Evolutionary conservation across 1,140 invertebrate genomes (phyloP).

Genomic region (Aporrectodea caliginosa): DNA sequence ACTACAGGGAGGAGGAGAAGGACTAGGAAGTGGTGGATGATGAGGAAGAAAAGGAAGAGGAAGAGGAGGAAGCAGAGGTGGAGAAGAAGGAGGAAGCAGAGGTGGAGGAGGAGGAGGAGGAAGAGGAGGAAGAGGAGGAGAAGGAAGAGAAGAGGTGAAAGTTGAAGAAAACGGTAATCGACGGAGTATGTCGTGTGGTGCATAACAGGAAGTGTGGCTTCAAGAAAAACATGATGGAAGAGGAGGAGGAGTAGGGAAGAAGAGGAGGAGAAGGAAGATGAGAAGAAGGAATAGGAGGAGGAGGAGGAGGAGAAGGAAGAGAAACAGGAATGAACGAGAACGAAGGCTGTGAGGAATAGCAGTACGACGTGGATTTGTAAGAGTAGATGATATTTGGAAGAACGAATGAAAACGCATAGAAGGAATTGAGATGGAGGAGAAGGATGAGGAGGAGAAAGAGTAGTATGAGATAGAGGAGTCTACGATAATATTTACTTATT

Average conservation of each 20-base stretch:
- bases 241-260: background rate
- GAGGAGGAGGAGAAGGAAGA: background rate
- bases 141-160: background rate
- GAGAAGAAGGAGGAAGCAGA: too few species aligned
- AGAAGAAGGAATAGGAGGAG: background rate
- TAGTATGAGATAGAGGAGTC: background rate
- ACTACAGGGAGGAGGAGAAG: too few species aligned
- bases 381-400: background rate
- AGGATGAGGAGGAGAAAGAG: background rate
- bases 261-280: background rate
- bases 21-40: too few species aligned
- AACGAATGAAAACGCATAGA: background rate
- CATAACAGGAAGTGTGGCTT: too few species aligned
- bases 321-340: background rate
- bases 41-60: too few species aligned
- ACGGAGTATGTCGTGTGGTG: too few species aligned
- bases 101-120: too few species aligned
- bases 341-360: background rate
- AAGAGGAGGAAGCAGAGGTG: too few species aligned
- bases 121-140: background rate
- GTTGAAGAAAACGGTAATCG: too few species aligned
- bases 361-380: background rate
- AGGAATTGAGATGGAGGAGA: background rate
- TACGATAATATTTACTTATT: too few species aligned
- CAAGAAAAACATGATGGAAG: background rate